These are phyloP conservation scores for Cottoperca gobio DNA, from an alignment of 2,797 vertebrate genomes.

Conservation along the genomic window DNA sequence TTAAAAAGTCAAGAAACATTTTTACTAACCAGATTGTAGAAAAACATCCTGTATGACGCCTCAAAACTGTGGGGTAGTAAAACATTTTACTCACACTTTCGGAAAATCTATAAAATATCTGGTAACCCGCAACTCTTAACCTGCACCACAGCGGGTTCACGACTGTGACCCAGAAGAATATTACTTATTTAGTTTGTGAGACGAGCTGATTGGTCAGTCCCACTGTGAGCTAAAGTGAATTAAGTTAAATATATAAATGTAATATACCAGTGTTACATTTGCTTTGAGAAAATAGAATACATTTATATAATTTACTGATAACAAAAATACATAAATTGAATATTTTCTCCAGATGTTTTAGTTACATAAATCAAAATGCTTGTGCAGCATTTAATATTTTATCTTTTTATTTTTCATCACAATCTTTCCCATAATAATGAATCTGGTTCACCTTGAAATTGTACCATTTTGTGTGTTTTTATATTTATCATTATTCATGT, in stretches of 20 bases:
- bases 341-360: background rate
- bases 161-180: fast-evolving
- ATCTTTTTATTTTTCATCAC: background rate
- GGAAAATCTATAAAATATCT: background rate
- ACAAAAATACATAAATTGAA: background rate
- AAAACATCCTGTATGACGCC: slow-evolving; percentile 80
- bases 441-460: background rate
- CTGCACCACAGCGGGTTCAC: too few relatives aligned
- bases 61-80: slow-evolving; percentile 82
- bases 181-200: background rate
- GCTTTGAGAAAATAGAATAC: background rate
- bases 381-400: background rate
- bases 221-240: background rate
- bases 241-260: background rate
- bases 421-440: background rate
- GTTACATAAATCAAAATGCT: background rate
- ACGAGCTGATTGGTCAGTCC: slow-evolving; percentile 45
- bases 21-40: slow-evolving; percentile 85
- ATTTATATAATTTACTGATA: background rate
- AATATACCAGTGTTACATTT: background rate
- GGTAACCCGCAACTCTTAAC: background rate
- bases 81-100: slow-evolving; percentile 71
- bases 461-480: background rate
- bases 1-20: background rate
- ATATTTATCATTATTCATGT: too few relatives aligned